Evolutionary conservation across 2,797 vertebrate species (phyloP), one percentile per base, ranked within the genome.

Genomic region (Sebastes itinus): DNA sequence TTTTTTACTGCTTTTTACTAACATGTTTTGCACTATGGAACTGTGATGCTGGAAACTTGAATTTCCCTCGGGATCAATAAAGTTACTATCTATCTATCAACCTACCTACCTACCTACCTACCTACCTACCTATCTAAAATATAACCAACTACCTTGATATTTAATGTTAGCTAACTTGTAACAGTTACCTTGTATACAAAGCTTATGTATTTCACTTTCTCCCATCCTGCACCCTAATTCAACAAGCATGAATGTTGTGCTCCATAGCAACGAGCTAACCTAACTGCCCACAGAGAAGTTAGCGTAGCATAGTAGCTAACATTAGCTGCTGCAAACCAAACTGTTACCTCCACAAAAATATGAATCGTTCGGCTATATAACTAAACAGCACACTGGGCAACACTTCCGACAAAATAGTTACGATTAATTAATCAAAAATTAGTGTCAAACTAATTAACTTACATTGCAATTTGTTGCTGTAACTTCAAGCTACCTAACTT

Each of bases 291-390:
- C 35, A 46, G 14, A 75, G 11, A 68, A 59, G 22, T 28, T 25
- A 25, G 12, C 72, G 8, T 72, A 62, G 56, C 72, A 30, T 70
- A 62, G 56, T n/a, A 7, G 68, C 82, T 67, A 85, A 68, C 56
- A 38, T 62, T 63, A 85, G 64, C 59, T 75, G 16, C 10, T 30
- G 1, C 8, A 52, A 71, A 62, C n/a, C 8, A 65, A 70, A 74
- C 7, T 27, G 13, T 18, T 33, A 59, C 8, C 25, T 61, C 13
- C 6, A 67, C 22, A n/a, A 25, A 27, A 60, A 76, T 32, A 16
- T 4, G 1, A 55, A 65, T 28, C 23, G 14, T 30, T 16, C 4
- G 3, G 5, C 3, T 52, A n/a, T 14, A 28, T 23, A 11, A 20
- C 7, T 28, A 12, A 59, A 49, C n/a, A 49, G 5, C 0, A n/a